These are phyloP conservation scores for Ruditapes philippinarum DNA, from an alignment of 1,140 invertebrate genomes.

Conservation along the genomic window DNA sequence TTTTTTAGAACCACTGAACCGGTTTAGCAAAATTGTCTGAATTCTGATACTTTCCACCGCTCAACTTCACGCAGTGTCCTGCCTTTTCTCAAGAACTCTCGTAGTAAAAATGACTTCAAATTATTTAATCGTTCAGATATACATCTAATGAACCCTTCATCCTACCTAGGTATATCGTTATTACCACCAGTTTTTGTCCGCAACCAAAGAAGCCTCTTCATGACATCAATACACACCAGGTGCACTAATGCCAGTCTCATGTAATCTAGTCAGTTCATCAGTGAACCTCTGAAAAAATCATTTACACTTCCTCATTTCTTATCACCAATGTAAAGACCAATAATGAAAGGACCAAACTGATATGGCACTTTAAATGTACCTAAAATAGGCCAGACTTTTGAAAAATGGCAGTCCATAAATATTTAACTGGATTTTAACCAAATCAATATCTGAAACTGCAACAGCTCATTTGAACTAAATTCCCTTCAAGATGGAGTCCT, in stretches of 20 bases:
- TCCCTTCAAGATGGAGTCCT: not conserved
- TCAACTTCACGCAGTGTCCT: conserved; percentile 81
- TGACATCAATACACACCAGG: conserved; percentile 84
- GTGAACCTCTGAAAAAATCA: conserved; percentile 56
- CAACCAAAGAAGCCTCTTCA: conserved; percentile 79
- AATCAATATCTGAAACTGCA: not conserved
- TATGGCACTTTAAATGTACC: conserved; percentile 13
- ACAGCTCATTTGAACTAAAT: not conserved
- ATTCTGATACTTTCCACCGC: conserved; percentile 87
- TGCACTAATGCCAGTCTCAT: conserved; percentile 72
- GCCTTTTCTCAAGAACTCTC: conserved; percentile 80
- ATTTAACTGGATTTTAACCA: conserved; percentile 34
- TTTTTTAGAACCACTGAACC: conserved; percentile 49
- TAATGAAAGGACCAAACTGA: conserved; percentile 44
- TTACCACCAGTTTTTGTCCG: conserved; percentile 78
- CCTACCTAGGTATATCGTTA: not conserved
- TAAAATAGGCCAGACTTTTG: conserved; percentile 70
- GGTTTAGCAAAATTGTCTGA: conserved; percentile 77
- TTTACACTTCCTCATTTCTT: conserved; percentile 40
- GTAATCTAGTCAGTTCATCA: conserved; percentile 55
- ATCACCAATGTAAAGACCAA: conserved; percentile 51
- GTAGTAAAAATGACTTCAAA: conserved; percentile 74
- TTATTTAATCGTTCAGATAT: conserved; percentile 52
- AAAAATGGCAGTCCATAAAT: conserved; percentile 68
- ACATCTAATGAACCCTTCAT: conserved; percentile 28